phyloP scores from a whole-genome alignment of 2,888 invertebrate species.

The Tryphoninae sp. region DNA sequence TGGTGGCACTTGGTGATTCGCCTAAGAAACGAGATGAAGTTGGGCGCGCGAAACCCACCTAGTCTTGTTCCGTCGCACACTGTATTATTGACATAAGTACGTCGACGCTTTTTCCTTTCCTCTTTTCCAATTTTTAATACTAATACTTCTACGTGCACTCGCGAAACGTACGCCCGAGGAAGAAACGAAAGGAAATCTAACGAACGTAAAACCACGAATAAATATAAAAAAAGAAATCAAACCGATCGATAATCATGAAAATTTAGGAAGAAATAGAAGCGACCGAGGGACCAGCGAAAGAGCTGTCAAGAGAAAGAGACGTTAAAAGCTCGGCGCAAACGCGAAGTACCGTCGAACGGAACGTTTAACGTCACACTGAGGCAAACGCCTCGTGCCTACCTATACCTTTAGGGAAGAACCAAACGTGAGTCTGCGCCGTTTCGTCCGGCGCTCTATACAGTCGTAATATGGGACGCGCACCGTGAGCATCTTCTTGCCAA shows the following conservation, averaged over 20 bases:
- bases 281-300: not conserved
- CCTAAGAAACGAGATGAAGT: slow-evolving; percentile 15
- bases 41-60: slow-evolving; percentile 37
- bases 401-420: slow-evolving; percentile 69
- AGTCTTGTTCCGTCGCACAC: slow-evolving; percentile 1
- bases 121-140: not conserved
- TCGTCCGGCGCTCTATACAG: slow-evolving; percentile 64
- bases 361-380: slow-evolving; percentile 78
- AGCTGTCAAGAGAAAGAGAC: slow-evolving; percentile 29
- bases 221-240: too few species aligned
- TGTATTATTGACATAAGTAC: slow-evolving; percentile 8
- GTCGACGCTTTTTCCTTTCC: not conserved
- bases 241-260: too few species aligned
- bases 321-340: slow-evolving; percentile 28
- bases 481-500: slow-evolving; percentile 61
- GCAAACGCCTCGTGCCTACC: slow-evolving; percentile 37
- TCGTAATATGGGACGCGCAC: slow-evolving; percentile 53
- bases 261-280: not conserved
- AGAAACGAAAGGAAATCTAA: too few species aligned
- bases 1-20: slow-evolving; percentile 13
- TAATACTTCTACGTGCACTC: not conserved
- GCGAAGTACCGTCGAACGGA: slow-evolving; percentile 67
- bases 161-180: not conserved
- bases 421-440: slow-evolving; percentile 65
- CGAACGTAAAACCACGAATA: too few species aligned